Evolutionary conservation across 1,140 invertebrate genomes (phyloP), one percentile per base, ranked within the genome.

Genomic region (Nautilus pompilius): DNA sequence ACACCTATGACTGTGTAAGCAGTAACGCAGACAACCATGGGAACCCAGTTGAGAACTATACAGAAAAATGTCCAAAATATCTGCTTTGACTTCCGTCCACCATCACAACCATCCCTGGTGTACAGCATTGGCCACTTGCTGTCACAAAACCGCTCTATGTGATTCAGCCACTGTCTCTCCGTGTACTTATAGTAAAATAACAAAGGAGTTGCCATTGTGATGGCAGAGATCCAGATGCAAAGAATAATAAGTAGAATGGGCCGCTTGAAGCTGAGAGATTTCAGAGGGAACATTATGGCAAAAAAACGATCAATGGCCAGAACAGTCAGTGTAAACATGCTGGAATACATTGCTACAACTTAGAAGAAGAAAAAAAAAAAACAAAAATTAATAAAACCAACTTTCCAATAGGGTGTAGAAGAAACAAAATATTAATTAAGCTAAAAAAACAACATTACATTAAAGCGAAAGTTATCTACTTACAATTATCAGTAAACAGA

Each of bases 301-400:
- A 85, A 81, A 66, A 84, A 84, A 2, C 84, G 74, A 67, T 85
- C 84, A 24, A 82, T 80, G 5, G 84, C 81, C 26, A 85, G 83
- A 15, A 80, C 83, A 24, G 82, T 79, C 56, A 86, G 62, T 4
- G 83, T 85, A 32, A 85, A 74, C 17, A 84, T 82, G 60, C 82
- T 84, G n/a, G 80, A 75, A 32, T 80, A 82, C 73, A 85, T 73
- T 29, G 81, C 82, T 17, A 80, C 82, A 63, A 83, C 84, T 85
- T 73, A 55, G 67, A 69, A 22, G 17, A 58, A 61, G 66, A 45
- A 53, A 36, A 48, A 58, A 13, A 59, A 24, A 28, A 56, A n/a
- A n/a, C n/a, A n/a, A n/a, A n/a, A n/a, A n/a, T n/a, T n/a, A 29
- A 41, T 15, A 36, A 32, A 10, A 13, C 61, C 30, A 49, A 32